A percentile compares a stretch with the other conserved stretches of the same genome.
These are phyloP conservation scores for Netelia virgata DNA, from an alignment of 2,888 invertebrate genomes.

Conservation along the genomic window DNA sequence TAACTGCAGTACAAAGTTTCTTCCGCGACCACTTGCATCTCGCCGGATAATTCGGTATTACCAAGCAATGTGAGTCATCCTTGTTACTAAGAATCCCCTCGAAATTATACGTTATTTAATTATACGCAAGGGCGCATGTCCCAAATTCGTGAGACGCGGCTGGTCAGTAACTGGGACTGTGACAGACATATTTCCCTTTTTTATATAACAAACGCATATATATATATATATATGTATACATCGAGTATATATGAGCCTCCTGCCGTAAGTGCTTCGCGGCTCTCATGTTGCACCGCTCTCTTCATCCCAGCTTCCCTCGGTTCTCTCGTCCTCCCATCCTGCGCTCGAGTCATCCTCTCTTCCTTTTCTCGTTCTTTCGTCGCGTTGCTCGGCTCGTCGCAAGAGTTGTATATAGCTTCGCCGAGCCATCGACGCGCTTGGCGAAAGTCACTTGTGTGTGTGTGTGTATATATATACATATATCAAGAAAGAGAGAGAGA, in stretches of 20 bases:
- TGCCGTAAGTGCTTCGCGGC: too few relatives aligned
- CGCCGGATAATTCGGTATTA: constrained; percentile 21
- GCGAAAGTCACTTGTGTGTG: constrained; percentile 58
- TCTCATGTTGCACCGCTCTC: constrained; percentile 39
- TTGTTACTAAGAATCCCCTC: background rate
- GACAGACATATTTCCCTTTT: too few relatives aligned
- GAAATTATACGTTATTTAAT: too few relatives aligned
- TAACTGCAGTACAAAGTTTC: background rate
- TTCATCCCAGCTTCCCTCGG: constrained; percentile 52
- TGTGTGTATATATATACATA: background rate
- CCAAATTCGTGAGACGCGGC: too few relatives aligned
- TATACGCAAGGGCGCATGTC: too few relatives aligned
- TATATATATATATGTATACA: too few relatives aligned
- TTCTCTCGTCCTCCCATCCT: constrained; percentile 29
- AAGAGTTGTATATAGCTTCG: constrained; percentile 17
- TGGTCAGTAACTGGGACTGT: too few relatives aligned
- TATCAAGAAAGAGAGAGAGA: constrained; percentile 1
- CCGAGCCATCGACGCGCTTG: constrained; percentile 50
- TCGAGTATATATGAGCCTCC: too few relatives aligned
- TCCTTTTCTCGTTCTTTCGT: constrained; percentile 33
- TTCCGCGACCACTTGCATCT: constrained; percentile 8
- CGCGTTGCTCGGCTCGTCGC: constrained; percentile 34
- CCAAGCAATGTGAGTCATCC: constrained; percentile 29
- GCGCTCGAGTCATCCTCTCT: constrained; percentile 43
- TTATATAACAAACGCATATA: too few relatives aligned